Conservation (phyloP, 1,140 invertebrate genomes). For the Leptoteleia sp. region DNA sequence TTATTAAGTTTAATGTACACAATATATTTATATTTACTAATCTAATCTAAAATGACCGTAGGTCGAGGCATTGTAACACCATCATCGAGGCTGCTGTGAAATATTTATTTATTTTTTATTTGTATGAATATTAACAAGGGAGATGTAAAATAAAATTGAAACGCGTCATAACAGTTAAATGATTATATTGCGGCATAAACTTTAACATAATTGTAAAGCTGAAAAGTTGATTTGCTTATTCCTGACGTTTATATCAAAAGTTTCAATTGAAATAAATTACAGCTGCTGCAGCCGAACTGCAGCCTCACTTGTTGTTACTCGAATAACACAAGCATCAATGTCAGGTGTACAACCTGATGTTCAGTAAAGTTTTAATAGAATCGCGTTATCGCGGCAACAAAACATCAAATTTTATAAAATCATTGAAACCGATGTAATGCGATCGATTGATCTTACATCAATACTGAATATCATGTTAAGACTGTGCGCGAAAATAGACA, state of each 20-base stretch:
- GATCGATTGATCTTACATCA: too few relatives aligned
- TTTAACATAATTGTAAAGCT: constrained; percentile 26
- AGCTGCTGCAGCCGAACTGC: constrained; percentile 10
- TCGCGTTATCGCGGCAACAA: not conserved
- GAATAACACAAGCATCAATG: constrained; percentile 18
- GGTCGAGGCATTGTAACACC: too few relatives aligned
- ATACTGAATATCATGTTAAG: too few relatives aligned
- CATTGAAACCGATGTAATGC: not conserved
- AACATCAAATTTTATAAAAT: not conserved
- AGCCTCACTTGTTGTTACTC: constrained; percentile 2
- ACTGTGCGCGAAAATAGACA: too few relatives aligned
- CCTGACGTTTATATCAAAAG: constrained; percentile 25
- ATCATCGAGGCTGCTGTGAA: too few relatives aligned
- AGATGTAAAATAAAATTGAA: constrained; percentile 12
- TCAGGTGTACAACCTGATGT: not conserved
- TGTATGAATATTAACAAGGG: constrained; percentile 4
- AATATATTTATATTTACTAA: too few relatives aligned
- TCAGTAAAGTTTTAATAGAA: constrained; percentile 1
- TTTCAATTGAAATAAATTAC: constrained; percentile 29
- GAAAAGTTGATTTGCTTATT: constrained; percentile 22
- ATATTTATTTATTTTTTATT: too few relatives aligned
- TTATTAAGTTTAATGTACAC: too few relatives aligned
- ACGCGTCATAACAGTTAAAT: not conserved
- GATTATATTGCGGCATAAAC: constrained; percentile 20
- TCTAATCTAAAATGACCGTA: too few relatives aligned